Percentiles rank a stretch among this genome's conserved stretches.
Evolutionary conservation across 92 coral and sea anemone genomes (phyloP).

Genomic region (Porites divaricata): DNA sequence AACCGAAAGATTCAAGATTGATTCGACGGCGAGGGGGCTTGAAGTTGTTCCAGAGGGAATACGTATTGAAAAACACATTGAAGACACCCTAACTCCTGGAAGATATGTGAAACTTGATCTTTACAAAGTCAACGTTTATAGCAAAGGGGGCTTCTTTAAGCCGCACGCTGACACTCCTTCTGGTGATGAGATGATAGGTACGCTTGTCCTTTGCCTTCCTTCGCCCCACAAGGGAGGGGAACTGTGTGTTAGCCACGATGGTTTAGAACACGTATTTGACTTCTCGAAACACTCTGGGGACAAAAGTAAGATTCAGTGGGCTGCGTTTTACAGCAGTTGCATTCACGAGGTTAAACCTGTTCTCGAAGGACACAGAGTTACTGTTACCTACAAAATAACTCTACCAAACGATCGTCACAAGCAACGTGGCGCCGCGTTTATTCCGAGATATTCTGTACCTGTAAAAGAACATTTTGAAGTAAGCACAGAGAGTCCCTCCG

Average conservation of each 20-base stretch:
- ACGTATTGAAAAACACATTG: conserved; percentile 35
- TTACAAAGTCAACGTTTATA: conserved; percentile 57
- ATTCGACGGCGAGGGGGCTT: background rate
- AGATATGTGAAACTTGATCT: conserved; percentile 29
- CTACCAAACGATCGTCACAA: background rate
- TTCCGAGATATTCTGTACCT: background rate
- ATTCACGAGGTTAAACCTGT: conserved; percentile 68
- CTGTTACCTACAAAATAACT: conserved; percentile 58
- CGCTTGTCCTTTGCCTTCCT: conserved; percentile 63
- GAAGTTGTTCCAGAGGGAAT: background rate
- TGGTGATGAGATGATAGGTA: conserved; percentile 58
- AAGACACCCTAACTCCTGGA: conserved; percentile 50
- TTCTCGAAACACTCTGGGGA: conserved; percentile 46
- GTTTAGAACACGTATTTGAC: conserved; percentile 58
- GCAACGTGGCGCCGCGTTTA: background rate
- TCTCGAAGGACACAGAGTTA: conserved; percentile 54
- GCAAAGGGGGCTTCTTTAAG: conserved; percentile 56
- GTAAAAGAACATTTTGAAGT: conserved; percentile 57
- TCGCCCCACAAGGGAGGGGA: conserved; percentile 64
- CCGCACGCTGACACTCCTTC: conserved; percentile 61
- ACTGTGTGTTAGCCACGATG: conserved; percentile 59
- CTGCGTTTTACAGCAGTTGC: conserved; percentile 68
- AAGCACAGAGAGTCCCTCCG: conserved; percentile 53
- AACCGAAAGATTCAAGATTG: conserved; percentile 51
- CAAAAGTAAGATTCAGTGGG: conserved; percentile 50